Conservation (phyloP, 2,797 vertebrate species). For the Tachyglossus aculeatus region DNA sequence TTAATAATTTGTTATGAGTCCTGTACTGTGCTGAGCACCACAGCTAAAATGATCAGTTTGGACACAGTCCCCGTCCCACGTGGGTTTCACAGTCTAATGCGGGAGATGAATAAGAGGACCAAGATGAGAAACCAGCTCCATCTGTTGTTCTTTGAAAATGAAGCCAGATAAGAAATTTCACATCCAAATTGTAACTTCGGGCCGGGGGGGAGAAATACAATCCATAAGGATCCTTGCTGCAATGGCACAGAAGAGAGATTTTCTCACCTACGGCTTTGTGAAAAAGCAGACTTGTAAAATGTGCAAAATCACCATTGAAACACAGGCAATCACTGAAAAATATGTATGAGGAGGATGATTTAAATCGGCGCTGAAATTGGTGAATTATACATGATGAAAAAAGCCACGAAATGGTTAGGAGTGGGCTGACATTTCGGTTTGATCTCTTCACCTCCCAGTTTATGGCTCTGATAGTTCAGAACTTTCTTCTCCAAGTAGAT, state of each 20-base stretch:
- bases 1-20: no score
- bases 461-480: neutral
- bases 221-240: no score
- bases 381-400: conserved; percentile 14
- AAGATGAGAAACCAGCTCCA: neutral
- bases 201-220: conserved; percentile 39
- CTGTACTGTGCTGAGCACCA: no score
- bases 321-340: conserved; percentile 22
- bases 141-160: conserved; percentile 26
- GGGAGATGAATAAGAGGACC: neutral
- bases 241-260: conserved; percentile 23
- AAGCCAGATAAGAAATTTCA: conserved; percentile 10
- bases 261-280: conserved; percentile 5
- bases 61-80: no score
- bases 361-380: conserved; percentile 15
- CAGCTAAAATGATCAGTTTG: no score
- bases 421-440: neutral
- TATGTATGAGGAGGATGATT: conserved; percentile 5
- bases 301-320: conserved; percentile 14
- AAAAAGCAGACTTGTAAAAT: conserved; percentile 28
- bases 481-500: no score
- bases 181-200: conserved; percentile 10
- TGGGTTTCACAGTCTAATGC: no score
- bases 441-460: neutral
- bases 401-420: neutral